Evolutionary conservation across 2,888 invertebrate genomes (phyloP), one percentile per base, ranked within the genome.

Genomic region (Furcula furcula): DNA sequence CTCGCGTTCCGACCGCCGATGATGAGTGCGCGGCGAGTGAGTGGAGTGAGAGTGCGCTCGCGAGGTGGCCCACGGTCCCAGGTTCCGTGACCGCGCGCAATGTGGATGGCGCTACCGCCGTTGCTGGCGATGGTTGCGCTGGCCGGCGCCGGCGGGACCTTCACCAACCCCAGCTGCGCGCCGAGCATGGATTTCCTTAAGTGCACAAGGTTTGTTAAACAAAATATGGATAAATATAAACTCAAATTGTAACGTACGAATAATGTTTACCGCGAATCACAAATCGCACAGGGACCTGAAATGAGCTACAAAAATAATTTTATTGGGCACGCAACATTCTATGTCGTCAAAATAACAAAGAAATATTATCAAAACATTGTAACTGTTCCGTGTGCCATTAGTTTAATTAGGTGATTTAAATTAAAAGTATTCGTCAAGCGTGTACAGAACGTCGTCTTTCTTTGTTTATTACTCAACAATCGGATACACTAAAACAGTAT

Each of bases 231-330:
- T 32, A 43, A 32, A 45, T 31, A 30, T 9, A 30, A 34, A n/a
- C n/a, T n/a, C n/a, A n/a, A n/a, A n/a, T n/a, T 7, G 10, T 25
- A 25, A 25, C 6, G 12, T 25, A 25, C 5, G 11, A 28, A 33
- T 33, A 32, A 29, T 26, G 1, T 41, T 34, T 53, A 47, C 35
- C 34, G 29, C 28, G 30, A 34, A 51, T 55, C 38, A 54, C 48
- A 54, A 59, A 48, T 60, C 63, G 58, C 55, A 51, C 65, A 55
- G 65, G 56, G 70, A 76, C 73, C 72, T 72, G 71, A 68, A 66
- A 65, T 71, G 75, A 79, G 81, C 75, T 76, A 83, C 76, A 64
- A 79, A 86, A 85, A 85, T 86, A 84, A 82, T 84, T 76, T 67
- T 41, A 74, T 77, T 74, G 66, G 70, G 70, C 76, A 70, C 72